phyloP scores from a whole-genome alignment of 2,113 vertebrate species.

The Caloenas nicobarica region DNA sequence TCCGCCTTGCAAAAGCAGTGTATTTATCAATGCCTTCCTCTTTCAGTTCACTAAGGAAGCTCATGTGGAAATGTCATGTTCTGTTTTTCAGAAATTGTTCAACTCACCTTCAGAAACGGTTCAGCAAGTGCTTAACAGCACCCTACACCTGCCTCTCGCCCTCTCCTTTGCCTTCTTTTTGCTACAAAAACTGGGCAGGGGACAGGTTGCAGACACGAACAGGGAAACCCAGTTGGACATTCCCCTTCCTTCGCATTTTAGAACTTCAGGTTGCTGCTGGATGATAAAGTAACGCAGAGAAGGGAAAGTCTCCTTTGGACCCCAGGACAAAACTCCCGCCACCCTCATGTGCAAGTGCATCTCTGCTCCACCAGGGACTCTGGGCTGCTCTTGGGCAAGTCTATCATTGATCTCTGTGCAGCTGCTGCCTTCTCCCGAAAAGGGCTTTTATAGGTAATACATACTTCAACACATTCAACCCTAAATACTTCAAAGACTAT shows the following conservation, averaged over 20 bases:
- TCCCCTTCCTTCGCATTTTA: background rate
- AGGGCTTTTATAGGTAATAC: background rate
- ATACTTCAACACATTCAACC: background rate
- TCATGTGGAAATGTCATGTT: background rate
- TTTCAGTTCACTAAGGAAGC: slow-evolving; percentile 13
- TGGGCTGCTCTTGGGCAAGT: background rate
- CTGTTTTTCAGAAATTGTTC: background rate
- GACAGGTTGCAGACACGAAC: accelerated
- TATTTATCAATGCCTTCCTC: background rate
- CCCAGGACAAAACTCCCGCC: background rate
- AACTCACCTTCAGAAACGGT: background rate
- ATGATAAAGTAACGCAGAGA: background rate
- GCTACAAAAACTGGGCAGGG: background rate
- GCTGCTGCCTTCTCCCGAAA: background rate
- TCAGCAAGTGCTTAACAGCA: background rate
- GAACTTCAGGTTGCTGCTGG: background rate
- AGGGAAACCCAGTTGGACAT: background rate
- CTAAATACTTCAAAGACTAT: background rate
- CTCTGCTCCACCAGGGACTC: background rate
- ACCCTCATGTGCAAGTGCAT: background rate
- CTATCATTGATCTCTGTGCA: background rate
- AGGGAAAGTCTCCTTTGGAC: background rate
- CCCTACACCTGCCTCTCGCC: background rate
- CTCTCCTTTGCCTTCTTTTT: background rate
- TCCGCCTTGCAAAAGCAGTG: background rate